Evolutionary conservation across 2,888 invertebrate species (phyloP), one percentile per base, ranked within the genome.

Genomic region (Caenorhabditis plicata): DNA sequence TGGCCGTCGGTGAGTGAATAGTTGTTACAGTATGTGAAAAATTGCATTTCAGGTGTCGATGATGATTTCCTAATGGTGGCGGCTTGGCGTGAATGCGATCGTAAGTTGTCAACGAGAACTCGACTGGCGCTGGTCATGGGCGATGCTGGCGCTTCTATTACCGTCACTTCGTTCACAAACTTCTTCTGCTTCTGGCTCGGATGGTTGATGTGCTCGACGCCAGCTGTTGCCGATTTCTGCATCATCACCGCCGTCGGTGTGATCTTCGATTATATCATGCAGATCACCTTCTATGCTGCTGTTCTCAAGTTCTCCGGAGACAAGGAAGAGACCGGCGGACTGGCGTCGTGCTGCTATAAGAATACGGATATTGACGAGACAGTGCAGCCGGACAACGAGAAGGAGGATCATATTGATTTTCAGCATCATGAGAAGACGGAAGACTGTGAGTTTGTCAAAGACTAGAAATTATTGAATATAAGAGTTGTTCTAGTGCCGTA

Each of bases 131-230:
- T 73, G 22, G 75, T 78, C 17, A 79, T 79, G 79, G 76, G 71
- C 20, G 79, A 79, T 45, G 79, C 79, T 11, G 79, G 79, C 1
- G 78, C 79, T 13, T 72, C 73, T 2, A 79, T 79, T 45, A 80
- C 79, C 20, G 78, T 78, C 32, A 79, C 79, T 23, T 78, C 79
- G 5, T 71, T 80, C 64, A 79, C 79, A 40, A 78, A 79, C 64
- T 80, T 79, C 62, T 78, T 80, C 58, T 80, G 79, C 54, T 79
- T 79, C 60, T 74, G 71, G 20, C 75, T 80, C 36, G 79, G 79
- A 42, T 79, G 78, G 65, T 69, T 74, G 52, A 66, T 79, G 55
- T 78, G 75, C 43, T 76, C 79, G 11, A 80, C 79, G 5, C 79
- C 79, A 22, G 79, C 79, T 40, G 79, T 79, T 13, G 75, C 71